These are phyloP conservation scores for Hydriomena furcata DNA, from an alignment of 2,888 invertebrate species.

Conservation along the genomic window DNA sequence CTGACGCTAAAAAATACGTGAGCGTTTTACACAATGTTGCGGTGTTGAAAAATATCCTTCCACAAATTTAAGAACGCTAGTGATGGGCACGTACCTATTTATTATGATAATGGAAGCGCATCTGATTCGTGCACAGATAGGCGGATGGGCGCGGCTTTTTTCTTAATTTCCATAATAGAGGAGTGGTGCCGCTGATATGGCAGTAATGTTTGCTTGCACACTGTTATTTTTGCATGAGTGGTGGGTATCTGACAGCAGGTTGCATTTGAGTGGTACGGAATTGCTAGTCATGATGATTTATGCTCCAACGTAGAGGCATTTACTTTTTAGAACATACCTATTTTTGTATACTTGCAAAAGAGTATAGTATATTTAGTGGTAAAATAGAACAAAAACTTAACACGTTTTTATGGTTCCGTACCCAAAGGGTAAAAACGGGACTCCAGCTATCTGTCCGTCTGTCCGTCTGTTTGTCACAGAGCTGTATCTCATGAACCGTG, in stretches of 20 bases:
- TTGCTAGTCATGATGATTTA: neutral
- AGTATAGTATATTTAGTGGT: too few species aligned
- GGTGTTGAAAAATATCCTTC: conserved; percentile 72
- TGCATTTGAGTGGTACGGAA: neutral
- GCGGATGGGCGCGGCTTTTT: conserved; percentile 40
- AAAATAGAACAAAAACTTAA: too few species aligned
- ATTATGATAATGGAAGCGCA: conserved; percentile 79
- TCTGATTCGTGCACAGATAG: too few species aligned
- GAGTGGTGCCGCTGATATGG: conserved; percentile 21
- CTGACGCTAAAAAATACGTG: conserved; percentile 79
- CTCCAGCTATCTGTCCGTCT: too few species aligned
- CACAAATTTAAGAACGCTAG: conserved; percentile 77
- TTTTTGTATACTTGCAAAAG: too few species aligned
- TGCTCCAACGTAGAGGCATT: too few species aligned
- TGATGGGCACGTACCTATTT: conserved; percentile 80
- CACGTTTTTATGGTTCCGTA: too few species aligned
- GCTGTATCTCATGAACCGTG: too few species aligned
- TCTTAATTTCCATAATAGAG: conserved; percentile 75
- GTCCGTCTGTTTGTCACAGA: too few species aligned
- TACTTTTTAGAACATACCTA: too few species aligned
- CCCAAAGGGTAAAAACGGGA: too few species aligned
- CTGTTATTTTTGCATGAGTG: conserved; percentile 25
- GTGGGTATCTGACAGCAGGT: neutral
- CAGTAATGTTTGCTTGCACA: conserved; percentile 15
- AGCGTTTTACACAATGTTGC: conserved; percentile 73